A percentile compares a stretch with the other conserved stretches of the same genome.
Conservation (phyloP, 2,888 invertebrate species). For the Drosophila phalerata region DNA sequence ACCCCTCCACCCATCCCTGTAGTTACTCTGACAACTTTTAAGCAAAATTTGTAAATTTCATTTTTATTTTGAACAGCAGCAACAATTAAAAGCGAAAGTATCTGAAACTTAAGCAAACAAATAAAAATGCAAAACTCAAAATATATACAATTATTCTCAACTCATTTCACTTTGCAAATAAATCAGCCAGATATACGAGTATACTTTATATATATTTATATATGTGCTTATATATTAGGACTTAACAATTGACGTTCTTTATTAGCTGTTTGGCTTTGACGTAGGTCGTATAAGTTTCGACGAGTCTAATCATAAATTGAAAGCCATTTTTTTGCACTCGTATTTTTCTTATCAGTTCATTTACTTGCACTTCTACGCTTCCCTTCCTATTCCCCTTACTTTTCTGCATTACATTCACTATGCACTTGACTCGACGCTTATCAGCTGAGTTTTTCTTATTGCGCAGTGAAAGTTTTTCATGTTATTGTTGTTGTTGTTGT, state of each 20-base stretch:
- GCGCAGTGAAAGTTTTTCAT: conserved; percentile 77
- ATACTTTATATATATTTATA: not conserved
- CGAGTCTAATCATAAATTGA: conserved; percentile 52
- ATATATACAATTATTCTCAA: conserved; percentile 14
- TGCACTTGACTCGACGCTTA: conserved; percentile 15
- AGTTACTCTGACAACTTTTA: conserved; percentile 33
- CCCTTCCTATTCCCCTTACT: not conserved
- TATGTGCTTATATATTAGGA: conserved; percentile 4
- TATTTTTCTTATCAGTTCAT: conserved; percentile 22
- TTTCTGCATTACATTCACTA: not conserved
- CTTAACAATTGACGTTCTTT: conserved; percentile 33
- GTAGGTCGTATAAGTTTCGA: conserved; percentile 59
- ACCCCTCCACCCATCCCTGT: not conserved
- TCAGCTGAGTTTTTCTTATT: conserved; percentile 60
- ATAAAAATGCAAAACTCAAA: conserved; percentile 11
- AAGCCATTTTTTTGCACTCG: conserved; percentile 32
- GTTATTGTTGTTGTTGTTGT: conserved; percentile 15
- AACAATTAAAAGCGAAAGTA: conserved; percentile 71
- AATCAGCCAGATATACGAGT: conserved; percentile 2
- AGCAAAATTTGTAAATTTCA: conserved; percentile 44
- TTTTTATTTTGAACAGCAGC: conserved; percentile 37
- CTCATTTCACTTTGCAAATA: conserved; percentile 27
- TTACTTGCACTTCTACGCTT: conserved; percentile 1
- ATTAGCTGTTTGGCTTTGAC: conserved; percentile 58
- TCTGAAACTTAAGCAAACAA: conserved; percentile 32